Evolutionary conservation across 2,888 invertebrate species (phyloP).

Genomic region (Seira musarum): DNA sequence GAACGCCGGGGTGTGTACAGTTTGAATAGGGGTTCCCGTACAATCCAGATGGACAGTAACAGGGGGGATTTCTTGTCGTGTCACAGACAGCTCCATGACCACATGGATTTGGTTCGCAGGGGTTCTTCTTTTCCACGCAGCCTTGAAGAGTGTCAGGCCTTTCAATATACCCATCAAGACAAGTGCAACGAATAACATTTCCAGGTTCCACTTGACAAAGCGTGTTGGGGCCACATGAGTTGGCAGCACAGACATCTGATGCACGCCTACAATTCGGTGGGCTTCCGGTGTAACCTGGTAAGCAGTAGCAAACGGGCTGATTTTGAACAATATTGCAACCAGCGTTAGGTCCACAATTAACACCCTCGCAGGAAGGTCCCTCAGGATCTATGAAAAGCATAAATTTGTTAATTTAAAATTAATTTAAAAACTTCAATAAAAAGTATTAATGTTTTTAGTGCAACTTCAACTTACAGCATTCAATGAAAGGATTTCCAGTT

Average conservation of each 20-base stretch:
- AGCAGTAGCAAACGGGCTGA: slow-evolving; percentile 87
- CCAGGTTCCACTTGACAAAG: slow-evolving; percentile 83
- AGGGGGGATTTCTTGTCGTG: slow-evolving; percentile 83
- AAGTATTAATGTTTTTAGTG: background rate
- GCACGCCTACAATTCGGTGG: slow-evolving; percentile 85
- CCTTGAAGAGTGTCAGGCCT: slow-evolving; percentile 91
- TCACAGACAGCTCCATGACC: slow-evolving; percentile 86
- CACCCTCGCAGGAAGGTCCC: slow-evolving; percentile 85
- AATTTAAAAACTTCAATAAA: background rate
- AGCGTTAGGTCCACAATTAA: slow-evolving; percentile 84
- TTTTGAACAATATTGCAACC: slow-evolving; percentile 85
- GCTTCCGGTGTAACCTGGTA: slow-evolving; percentile 89
- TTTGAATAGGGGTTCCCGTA: slow-evolving; percentile 85
- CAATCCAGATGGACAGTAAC: slow-evolving; percentile 88
- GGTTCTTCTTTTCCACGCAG: slow-evolving; percentile 84
- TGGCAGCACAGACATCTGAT: slow-evolving; percentile 85
- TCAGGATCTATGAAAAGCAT: slow-evolving; percentile 81
- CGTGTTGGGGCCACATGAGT: slow-evolving; percentile 91
- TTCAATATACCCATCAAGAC: slow-evolving; percentile 85
- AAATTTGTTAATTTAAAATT: slow-evolving; percentile 14
- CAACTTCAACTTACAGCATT: slow-evolving; percentile 83
- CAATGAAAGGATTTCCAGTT: slow-evolving; percentile 92
- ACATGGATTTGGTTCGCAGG: slow-evolving; percentile 88
- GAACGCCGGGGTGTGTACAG: slow-evolving; percentile 74
- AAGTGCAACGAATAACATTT: slow-evolving; percentile 91